Evolutionary conservation across 2,113 vertebrate genomes (phyloP).

Genomic region (Cyanocitta stelleri): DNA sequence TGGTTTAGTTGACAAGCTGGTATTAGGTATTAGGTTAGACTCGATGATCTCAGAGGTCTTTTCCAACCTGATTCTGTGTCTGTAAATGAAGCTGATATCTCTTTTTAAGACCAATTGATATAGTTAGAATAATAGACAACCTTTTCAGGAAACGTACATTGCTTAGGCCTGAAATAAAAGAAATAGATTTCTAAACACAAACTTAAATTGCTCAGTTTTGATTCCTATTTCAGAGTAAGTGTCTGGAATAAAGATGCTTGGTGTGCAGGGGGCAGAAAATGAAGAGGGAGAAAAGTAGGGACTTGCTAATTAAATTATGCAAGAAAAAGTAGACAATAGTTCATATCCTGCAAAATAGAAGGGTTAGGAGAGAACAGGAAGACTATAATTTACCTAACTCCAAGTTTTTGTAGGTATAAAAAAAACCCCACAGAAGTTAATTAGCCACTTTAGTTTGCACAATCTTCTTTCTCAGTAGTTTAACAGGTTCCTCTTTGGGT

Average conservation of each 20-base stretch:
- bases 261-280: not conserved
- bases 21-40: not conserved
- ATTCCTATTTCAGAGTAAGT: not conserved
- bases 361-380: not conserved
- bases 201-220: not conserved
- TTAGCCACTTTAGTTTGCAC: not conserved
- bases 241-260: not conserved
- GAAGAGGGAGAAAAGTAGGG: not conserved
- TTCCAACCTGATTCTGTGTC: not conserved
- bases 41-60: not conserved
- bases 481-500: not conserved
- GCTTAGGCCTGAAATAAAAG: not conserved
- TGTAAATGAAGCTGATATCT: not conserved
- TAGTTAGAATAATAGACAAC: not conserved
- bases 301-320: not conserved
- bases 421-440: fast-evolving
- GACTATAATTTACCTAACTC: not conserved
- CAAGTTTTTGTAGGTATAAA: not conserved
- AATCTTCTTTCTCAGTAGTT: not conserved
- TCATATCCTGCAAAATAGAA: not conserved
- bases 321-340: not conserved
- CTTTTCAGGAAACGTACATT: not conserved
- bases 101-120: not conserved
- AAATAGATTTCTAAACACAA: not conserved
- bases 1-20: not conserved